Base-by-base conservation (phyloP, 2,888 invertebrate species). In the Falcaria lacertinaria region DNA sequence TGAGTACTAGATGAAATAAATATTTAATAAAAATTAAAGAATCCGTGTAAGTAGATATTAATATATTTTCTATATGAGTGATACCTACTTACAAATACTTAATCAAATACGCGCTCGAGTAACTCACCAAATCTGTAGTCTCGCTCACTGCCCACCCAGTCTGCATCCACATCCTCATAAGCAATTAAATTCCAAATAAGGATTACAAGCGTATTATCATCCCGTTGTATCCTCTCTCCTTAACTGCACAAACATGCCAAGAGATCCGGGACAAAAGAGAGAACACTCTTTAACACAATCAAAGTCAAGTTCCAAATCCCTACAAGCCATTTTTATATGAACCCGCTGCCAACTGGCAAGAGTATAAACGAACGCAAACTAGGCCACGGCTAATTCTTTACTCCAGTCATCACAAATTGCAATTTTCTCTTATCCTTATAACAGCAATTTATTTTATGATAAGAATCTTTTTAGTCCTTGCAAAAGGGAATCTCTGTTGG, bases 401-500 rank as follows among this genome's bases (percentile, higher is more conserved):
- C 64, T 65, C 63, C 58, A 66, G 68, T 74, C 72, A 80, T 83
- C 74, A 75, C 84, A 81, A 85, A 87, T 84, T 82, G 80, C 79
- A 83, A 84, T 83, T 81, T 80, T 74, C 74, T 71, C 66, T 62
- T 71, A 74, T 74, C 73, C 72, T 78, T 72, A 74, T 74, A 83
- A 76, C 71, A 72, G 69, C 73, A 74, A 75, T 76, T 79, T 74
- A 76, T 75, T 76, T 69, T 64, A 64, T 74, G 88, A 88, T 87
- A 86, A 80, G 67, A 73, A 87, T 86, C 84, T 82, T 81, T 72
- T 84, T 81, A 81, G 83, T 75, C 79, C 69, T 72, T 70, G 74
- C 76, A 75, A 80, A 82, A 83, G 73, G 78, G 77, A 79, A 78
- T 76, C 75, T 75, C 70, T 76, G 76, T 79, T 64, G 76, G 75